Base-by-base conservation (phyloP, 2,797 vertebrate species). In the Apodemus agrarius region DNA sequence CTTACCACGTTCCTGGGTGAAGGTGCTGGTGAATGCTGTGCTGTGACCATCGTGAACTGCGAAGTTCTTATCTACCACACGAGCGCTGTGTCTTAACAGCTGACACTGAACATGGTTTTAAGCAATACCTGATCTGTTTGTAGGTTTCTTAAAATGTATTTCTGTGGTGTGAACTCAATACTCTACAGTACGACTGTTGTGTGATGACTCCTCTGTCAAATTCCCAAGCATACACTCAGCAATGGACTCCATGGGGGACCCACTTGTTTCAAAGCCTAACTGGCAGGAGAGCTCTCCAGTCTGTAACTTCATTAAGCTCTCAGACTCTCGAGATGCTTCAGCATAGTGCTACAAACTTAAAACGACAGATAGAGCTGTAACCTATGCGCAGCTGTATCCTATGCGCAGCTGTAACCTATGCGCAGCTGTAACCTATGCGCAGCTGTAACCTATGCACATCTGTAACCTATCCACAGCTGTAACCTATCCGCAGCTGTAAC, bases 81-180 rank as follows among this genome's bases (percentile, higher is more conserved):
- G 1, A 83, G 31, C 65, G 40, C 69, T 7, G 1, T 46, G 75
- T 65, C 46, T 72, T 89, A 34, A 79, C 16, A 74, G 67, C 80
- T 94, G 61, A 96, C 81, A 92, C 12, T 76, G 46, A 86, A 93
- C 86, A 69, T 2, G 65, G 84, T 37, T 93, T 89, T 81, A 97
- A 95, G 75, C 29, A 95, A 91, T 49, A 93, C 52, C n/a, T 52
- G 88, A 83, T 52, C 67, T 75, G 19, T 67, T 54, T 54, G 29
- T 81, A 95, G 11, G 46, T 69, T 94, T 24, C 67, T 92, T 79
- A 79, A 29, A 65, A 96, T 78, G 37, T 61, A 5, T 2, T 81
- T 26, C 65, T 91, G 34, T 89, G 49, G 57, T 82, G 89, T 94
- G 89, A 81, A 93, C n/a, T 89, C 10, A 86, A 80, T 85, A 93